A percentile compares a stretch with the other conserved stretches of the same genome.
phyloP scores from a whole-genome alignment of 2,888 invertebrate genomes.

The Xylota sylvarum region DNA sequence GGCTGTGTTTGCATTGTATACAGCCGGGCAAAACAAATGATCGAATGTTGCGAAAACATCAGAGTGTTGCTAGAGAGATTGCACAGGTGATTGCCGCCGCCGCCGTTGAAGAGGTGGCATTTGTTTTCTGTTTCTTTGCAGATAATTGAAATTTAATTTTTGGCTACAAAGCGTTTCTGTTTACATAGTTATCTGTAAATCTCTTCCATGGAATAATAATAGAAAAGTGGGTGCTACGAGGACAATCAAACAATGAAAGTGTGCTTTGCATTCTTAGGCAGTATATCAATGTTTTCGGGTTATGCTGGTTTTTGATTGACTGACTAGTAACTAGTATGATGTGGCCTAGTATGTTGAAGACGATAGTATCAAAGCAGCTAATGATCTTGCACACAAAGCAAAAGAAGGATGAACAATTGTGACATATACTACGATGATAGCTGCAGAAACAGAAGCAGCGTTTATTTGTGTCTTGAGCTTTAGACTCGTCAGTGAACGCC shows the following conservation, averaged over 20 bases:
- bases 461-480: too few relatives aligned
- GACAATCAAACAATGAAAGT: not conserved
- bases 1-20: slow-evolving; percentile 48
- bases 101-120: slow-evolving; percentile 60
- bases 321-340: too few relatives aligned
- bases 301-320: not conserved
- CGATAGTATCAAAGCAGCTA: too few relatives aligned
- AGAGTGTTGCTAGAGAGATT: slow-evolving; percentile 54
- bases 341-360: too few relatives aligned
- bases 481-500: too few relatives aligned
- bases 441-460: too few relatives aligned
- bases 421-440: too few relatives aligned
- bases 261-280: not conserved
- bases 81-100: slow-evolving; percentile 61
- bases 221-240: not conserved
- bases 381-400: too few relatives aligned
- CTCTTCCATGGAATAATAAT: not conserved
- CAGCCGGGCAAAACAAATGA: slow-evolving; percentile 60
- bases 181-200: slow-evolving; percentile 33
- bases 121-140: slow-evolving; percentile 19
- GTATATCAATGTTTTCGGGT: slow-evolving; percentile 1
- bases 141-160: slow-evolving; percentile 74
- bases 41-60: slow-evolving; percentile 74
- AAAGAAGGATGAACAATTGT: too few relatives aligned
- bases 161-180: not conserved